Evolutionary conservation across 2,113 vertebrate genomes (phyloP).

Genomic region (Archocentrus centrarchus): DNA sequence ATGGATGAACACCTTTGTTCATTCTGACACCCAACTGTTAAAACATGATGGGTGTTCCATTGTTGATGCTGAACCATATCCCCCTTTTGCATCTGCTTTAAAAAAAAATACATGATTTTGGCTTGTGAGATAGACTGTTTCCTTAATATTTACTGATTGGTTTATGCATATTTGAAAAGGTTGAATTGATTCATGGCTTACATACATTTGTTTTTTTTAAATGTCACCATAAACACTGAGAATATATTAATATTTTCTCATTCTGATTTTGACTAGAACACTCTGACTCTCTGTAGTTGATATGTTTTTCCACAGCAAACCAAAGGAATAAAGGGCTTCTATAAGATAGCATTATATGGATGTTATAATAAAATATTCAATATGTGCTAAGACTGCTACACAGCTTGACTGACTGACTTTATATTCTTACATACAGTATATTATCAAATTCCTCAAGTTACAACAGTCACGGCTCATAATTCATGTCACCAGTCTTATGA

Average conservation of each 20-base stretch:
- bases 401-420: neutral
- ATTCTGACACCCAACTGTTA: neutral
- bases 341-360: neutral
- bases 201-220: neutral
- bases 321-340: neutral
- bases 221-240: neutral
- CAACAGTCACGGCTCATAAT: neutral
- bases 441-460: neutral
- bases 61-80: neutral
- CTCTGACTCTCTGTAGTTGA: neutral
- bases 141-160: neutral
- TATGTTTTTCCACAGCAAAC: neutral
- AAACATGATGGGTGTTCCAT: neutral
- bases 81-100: neutral
- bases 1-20: neutral
- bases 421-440: neutral
- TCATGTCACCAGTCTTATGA: neutral
- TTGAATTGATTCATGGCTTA: neutral
- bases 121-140: neutral
- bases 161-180: constrained; percentile 1
- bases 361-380: neutral
- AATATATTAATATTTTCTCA: neutral
- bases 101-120: neutral
- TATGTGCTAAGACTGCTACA: neutral
- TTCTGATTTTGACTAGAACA: neutral